These are phyloP conservation scores for Eretmochelys imbricata DNA, from an alignment of 2,113 vertebrate species.

Conservation along the genomic window DNA sequence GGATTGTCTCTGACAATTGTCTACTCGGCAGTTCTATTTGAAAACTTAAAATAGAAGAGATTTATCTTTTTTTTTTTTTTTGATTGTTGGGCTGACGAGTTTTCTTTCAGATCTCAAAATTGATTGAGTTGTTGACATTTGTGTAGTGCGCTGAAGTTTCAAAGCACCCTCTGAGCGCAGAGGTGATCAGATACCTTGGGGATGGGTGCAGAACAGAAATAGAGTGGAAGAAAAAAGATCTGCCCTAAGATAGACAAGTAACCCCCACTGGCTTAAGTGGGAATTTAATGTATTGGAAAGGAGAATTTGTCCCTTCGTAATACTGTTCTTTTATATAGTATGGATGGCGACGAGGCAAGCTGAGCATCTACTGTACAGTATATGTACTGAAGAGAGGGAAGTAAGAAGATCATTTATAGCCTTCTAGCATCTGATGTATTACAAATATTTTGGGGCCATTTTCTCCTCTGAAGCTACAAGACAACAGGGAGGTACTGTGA, in stretches of 20 bases:
- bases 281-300: neutral
- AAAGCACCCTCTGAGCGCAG: neutral
- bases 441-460: too few relatives aligned
- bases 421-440: too few relatives aligned
- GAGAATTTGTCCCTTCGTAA: neutral
- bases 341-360: neutral
- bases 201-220: neutral
- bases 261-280: neutral
- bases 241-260: rapidly evolving
- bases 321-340: neutral
- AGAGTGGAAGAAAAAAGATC: rapidly evolving
- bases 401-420: too few relatives aligned
- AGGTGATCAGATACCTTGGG: neutral
- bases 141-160: neutral
- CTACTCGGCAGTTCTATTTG: neutral
- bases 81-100: rapidly evolving
- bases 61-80: neutral
- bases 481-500: too few relatives aligned
- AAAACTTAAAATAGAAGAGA: neutral
- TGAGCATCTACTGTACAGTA: too few relatives aligned
- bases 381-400: too few relatives aligned
- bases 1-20: neutral
- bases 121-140: neutral
- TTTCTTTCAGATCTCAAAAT: neutral
- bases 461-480: too few relatives aligned